These are phyloP conservation scores for Drosophila santomea DNA, from an alignment of 1,140 invertebrate genomes.

Conservation along the genomic window DNA sequence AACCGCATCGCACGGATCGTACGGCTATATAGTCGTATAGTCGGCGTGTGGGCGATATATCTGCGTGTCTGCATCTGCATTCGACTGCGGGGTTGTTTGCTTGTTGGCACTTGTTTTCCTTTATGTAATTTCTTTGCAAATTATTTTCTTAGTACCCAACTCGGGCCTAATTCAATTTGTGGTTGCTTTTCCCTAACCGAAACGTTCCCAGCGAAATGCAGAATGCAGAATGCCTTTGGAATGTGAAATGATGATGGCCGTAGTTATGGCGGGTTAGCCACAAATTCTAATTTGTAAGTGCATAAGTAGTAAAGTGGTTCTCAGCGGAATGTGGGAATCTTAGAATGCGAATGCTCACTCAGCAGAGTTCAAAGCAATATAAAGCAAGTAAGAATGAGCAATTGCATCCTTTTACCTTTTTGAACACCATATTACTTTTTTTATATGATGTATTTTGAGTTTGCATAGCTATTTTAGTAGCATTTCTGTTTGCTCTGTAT, in stretches of 20 bases:
- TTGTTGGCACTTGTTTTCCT: constrained; percentile 73
- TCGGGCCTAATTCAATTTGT: constrained; percentile 73
- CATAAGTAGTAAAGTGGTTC: constrained; percentile 41
- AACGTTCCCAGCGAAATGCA: constrained; percentile 47
- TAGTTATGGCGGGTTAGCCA: constrained; percentile 17
- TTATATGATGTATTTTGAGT: background rate
- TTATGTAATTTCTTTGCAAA: constrained; percentile 81
- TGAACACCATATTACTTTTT: background rate
- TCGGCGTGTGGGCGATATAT: constrained; percentile 60
- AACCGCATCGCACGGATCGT: constrained; percentile 44
- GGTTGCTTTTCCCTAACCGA: constrained; percentile 45
- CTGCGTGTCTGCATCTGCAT: constrained; percentile 31
- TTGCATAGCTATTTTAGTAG: background rate
- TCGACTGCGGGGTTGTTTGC: constrained; percentile 15
- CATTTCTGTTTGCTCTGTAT: background rate
- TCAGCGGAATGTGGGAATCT: constrained; percentile 32
- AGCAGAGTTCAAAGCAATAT: background rate
- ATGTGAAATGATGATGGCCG: constrained; percentile 29
- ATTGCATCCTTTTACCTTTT: background rate
- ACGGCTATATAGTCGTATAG: constrained; percentile 29
- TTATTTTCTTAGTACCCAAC: constrained; percentile 63
- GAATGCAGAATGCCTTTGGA: background rate
- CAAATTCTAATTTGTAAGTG: constrained; percentile 63
- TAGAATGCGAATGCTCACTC: background rate
- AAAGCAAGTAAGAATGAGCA: background rate